phyloP scores from a whole-genome alignment of 2,113 vertebrate genomes.

The Cynocephalus volans region DNA sequence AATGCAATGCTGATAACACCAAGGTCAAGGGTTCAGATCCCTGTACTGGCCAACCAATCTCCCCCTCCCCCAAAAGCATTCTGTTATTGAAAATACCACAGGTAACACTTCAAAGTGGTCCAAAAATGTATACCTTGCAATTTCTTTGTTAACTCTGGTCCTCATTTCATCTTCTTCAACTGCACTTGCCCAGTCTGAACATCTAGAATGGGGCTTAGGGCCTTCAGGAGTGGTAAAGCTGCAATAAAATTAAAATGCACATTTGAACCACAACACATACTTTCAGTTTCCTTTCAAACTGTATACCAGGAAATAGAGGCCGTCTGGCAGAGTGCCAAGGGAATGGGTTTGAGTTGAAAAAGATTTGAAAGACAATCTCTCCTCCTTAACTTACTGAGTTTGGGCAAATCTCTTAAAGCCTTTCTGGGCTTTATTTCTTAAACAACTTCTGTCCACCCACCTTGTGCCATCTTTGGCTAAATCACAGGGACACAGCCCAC shows the following conservation, averaged over 20 bases:
- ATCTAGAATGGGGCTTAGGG: conserved; percentile 90
- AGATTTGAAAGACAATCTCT: not conserved
- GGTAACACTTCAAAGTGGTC: rapidly evolving
- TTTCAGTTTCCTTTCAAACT: not conserved
- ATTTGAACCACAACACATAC: rapidly evolving
- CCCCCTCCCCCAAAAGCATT: too few species aligned
- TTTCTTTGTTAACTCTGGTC: conserved; percentile 93
- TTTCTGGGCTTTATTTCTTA: not conserved
- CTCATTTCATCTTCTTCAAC: conserved; percentile 96
- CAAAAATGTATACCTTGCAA: conserved; percentile 91
- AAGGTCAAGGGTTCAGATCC: too few species aligned
- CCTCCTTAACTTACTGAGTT: not conserved
- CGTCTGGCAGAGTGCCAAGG: not conserved
- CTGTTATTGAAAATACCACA: not conserved
- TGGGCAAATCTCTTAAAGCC: not conserved
- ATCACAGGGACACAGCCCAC: not conserved
- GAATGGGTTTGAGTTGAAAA: too few species aligned
- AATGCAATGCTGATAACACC: too few species aligned
- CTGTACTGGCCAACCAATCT: too few species aligned
- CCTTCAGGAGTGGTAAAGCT: conserved; percentile 98
- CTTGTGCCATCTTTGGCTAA: rapidly evolving
- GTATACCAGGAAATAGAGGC: rapidly evolving
- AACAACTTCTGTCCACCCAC: not conserved
- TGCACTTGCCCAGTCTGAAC: conserved; percentile 94
- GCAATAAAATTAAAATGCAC: not conserved